These are phyloP conservation scores for Brachionus rubens DNA, from an alignment of 1,140 invertebrate species.

Conservation along the genomic window DNA sequence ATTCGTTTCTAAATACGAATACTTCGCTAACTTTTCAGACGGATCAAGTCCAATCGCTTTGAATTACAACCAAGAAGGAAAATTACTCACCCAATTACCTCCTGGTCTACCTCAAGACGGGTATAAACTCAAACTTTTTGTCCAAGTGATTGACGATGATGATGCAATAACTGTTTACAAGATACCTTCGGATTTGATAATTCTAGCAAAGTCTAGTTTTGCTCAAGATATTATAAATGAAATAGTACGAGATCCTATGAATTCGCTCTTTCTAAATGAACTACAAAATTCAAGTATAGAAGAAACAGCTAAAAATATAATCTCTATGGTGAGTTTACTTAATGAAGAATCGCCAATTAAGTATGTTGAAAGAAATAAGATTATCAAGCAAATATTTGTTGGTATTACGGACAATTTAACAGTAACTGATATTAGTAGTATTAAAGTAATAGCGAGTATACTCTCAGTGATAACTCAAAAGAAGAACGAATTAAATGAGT, in stretches of 20 bases:
- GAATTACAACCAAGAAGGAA: constrained; percentile 4
- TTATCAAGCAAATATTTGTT: not conserved
- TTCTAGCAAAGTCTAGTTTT: not conserved
- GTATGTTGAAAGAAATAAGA: not conserved
- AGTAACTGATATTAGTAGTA: constrained; percentile 2
- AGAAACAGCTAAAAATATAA: not conserved
- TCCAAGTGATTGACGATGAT: constrained; percentile 25
- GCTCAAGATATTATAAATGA: not conserved
- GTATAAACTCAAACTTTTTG: constrained; percentile 15
- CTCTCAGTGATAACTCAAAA: not conserved
- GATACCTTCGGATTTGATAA: not conserved
- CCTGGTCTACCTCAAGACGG: not conserved
- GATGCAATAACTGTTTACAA: constrained; percentile 11
- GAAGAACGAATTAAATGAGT: not conserved
- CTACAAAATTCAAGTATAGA: not conserved
- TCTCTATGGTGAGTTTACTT: not conserved
- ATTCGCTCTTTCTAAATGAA: not conserved
- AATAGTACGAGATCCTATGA: not conserved
- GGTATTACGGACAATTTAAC: not conserved
- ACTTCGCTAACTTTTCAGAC: too few relatives aligned
- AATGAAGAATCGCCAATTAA: not conserved
- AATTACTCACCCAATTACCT: not conserved
- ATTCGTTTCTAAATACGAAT: too few relatives aligned
- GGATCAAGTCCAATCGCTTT: too few relatives aligned
- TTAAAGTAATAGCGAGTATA: not conserved